These are phyloP conservation scores for Ischnura elegans DNA, from an alignment of 2,888 invertebrate species.

Conservation along the genomic window DNA sequence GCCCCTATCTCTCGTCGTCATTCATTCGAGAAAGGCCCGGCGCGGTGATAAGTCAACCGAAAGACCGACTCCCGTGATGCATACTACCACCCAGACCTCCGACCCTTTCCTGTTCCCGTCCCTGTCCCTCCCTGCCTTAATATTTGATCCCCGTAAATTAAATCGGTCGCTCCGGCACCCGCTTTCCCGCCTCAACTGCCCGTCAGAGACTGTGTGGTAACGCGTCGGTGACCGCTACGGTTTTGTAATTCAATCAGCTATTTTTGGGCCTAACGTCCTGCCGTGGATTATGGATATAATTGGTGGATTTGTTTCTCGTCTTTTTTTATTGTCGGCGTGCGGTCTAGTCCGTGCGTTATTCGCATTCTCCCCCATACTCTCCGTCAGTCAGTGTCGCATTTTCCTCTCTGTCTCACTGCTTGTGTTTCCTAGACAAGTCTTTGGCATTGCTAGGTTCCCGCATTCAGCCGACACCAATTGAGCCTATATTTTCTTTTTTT, in stretches of 20 bases:
- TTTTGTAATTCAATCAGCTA: conserved; percentile 2
- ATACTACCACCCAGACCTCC: neutral
- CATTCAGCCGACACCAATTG: no score
- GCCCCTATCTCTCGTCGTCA: neutral
- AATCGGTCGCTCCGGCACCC: neutral
- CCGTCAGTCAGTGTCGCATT: neutral
- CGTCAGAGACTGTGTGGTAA: neutral
- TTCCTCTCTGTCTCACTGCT: neutral
- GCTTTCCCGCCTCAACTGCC: neutral
- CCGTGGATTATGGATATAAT: neutral
- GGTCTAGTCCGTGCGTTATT: neutral
- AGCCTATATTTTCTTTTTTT: no score
- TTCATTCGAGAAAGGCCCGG: neutral
- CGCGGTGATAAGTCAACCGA: neutral
- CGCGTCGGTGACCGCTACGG: neutral
- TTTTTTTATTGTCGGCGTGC: neutral
- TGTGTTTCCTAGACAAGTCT: neutral
- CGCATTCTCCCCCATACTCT: neutral
- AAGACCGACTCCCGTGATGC: neutral
- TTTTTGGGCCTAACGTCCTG: neutral
- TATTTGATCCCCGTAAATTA: conserved; percentile 30
- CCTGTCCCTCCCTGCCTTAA: neutral
- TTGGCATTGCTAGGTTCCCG: neutral
- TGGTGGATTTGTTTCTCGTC: neutral
- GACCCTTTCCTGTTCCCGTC: neutral